Conservation (phyloP, 2,888 invertebrate genomes). For the Andrena bicolor region DNA sequence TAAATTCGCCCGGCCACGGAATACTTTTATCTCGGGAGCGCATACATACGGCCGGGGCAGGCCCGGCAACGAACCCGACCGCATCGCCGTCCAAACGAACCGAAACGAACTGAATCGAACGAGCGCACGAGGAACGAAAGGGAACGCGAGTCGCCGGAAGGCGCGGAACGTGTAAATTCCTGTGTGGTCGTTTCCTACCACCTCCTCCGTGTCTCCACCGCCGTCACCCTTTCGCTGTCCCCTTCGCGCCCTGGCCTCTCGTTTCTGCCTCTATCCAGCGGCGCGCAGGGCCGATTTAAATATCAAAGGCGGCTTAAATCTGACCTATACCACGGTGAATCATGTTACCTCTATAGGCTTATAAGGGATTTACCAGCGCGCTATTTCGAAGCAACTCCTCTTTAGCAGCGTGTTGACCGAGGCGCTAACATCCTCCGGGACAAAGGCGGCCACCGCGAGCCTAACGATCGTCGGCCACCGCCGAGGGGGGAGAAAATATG, state of each 20-base stretch:
- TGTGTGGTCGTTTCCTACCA: conserved; percentile 81
- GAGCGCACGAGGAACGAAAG: conserved; percentile 40
- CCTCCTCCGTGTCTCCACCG: conserved; percentile 64
- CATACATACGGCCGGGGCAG: conserved; percentile 38
- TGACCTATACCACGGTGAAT: conserved; percentile 85
- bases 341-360: conserved; percentile 83
- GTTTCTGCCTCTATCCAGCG: conserved; percentile 63
- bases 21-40: conserved; percentile 71
- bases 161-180: conserved; percentile 82
- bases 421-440: conserved; percentile 81
- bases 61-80: conserved; percentile 35
- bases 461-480: conserved; percentile 39
- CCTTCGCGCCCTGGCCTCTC: conserved; percentile 50
- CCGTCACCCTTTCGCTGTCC: conserved; percentile 54
- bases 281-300: conserved; percentile 81
- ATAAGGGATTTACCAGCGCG: conserved; percentile 77
- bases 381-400: conserved; percentile 71
- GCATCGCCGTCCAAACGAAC: conserved; percentile 41
- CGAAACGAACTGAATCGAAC: conserved; percentile 32
- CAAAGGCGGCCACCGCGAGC: conserved; percentile 72
- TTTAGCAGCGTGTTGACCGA: conserved; percentile 79
- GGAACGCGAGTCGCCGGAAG: conserved; percentile 64
- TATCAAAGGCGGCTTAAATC: conserved; percentile 85
- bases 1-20: conserved; percentile 73
- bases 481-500: conserved; percentile 34